Base-by-base conservation (phyloP, 2,113 vertebrate species). In the Podilymbus podiceps region DNA sequence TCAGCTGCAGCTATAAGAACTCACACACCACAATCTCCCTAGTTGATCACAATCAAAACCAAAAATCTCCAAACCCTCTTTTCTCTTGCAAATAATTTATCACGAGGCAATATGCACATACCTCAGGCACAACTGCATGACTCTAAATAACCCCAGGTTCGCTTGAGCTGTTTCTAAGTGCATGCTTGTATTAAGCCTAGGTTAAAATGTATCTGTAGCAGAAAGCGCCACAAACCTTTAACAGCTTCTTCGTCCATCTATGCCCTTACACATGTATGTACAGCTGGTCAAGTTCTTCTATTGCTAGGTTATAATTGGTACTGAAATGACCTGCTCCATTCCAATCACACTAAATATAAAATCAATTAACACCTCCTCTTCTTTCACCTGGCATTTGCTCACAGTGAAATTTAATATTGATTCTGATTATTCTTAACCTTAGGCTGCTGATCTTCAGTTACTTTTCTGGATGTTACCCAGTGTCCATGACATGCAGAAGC, bases 301-400 rank as follows among this genome's bases (percentile, higher is more conserved):
- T 8, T 56, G 69, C 28, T 84, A 52, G 35, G 66, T 47, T 77
- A 60, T 74, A 95, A 94, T 19, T 56, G 47, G 38, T 55, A 89
- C n/a, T 89, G 76, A 94, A 95, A 89, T 44, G 38, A 80, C 77
- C 35, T 64, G 53, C 53, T 84, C 60, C 33, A 47, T 89, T 96
- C 68, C 94, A 79, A 74, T 81, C 84, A 82, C 63, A 64, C 81
- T 68, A 79, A 84, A 72, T 85, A 90, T 27, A 80, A 96, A 93
- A 90, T 90, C 24, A 85, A 66, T 95, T 91, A 93, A 75, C 87
- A 80, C 17, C 9, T 53, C 52, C n/a, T 73, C 28, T 27, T 93
- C 93, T 90, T 96, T 91, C 77, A 97, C 88, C 92, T 97, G 85
- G 91, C 93, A 91, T 89, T 25, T 17, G 55, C 31, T 83, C 76